Percentiles rank a stretch among this genome's conserved stretches.
Conservation (phyloP, 1,140 invertebrate species). For the Argopecten irradians region DNA sequence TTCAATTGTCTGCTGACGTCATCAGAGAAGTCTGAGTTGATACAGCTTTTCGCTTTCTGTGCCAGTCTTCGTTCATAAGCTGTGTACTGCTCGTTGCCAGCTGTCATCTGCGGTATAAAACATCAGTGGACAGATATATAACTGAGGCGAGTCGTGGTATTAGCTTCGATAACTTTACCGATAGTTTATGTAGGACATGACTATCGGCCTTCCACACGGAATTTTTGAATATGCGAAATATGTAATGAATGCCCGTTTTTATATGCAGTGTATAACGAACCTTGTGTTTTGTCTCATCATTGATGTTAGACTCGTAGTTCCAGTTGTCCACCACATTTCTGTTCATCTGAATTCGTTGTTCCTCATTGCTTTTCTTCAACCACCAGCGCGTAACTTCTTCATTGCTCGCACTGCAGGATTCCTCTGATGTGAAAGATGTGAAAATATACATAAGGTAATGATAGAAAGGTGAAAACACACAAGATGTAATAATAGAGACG, state of each 20-base stretch:
- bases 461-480: background rate
- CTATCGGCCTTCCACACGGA: background rate
- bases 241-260: background rate
- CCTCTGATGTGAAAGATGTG: background rate
- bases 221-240: background rate
- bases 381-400: background rate
- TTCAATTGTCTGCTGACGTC: constrained; percentile 30
- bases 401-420: background rate
- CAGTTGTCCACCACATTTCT: constrained; percentile 51
- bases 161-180: background rate
- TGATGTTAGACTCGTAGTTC: constrained; percentile 63
- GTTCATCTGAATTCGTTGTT: constrained; percentile 36
- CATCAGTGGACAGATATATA: background rate
- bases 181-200: background rate
- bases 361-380: constrained; percentile 29
- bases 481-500: background rate
- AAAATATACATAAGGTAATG: background rate
- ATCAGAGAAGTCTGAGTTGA: background rate
- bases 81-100: background rate
- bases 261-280: constrained; percentile 39
- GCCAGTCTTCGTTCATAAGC: background rate
- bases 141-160: background rate
- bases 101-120: constrained; percentile 14
- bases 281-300: constrained; percentile 47
- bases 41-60: background rate